A percentile compares a stretch with the other conserved stretches of the same genome.
These are phyloP conservation scores for Nipponacmea schrenckii DNA, from an alignment of 2,888 invertebrate genomes.

Conservation along the genomic window DNA sequence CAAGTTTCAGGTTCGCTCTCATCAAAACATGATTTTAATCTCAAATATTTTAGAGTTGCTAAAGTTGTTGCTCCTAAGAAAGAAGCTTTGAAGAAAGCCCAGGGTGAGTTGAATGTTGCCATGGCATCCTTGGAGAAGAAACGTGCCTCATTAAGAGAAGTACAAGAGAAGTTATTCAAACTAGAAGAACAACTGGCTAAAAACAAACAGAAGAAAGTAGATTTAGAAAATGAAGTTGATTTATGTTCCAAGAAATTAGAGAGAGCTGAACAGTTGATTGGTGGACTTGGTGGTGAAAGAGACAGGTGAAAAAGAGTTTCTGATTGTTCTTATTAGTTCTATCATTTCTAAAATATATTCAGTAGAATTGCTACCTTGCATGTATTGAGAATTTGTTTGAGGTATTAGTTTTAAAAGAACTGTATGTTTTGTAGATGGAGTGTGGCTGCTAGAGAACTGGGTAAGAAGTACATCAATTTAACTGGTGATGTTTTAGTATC, in stretches of 20 bases:
- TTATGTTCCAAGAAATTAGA: conserved; percentile 68
- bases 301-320: conserved; percentile 51
- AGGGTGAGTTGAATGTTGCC: conserved; percentile 65
- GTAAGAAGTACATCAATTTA: conserved; percentile 62
- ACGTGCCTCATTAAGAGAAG: conserved; percentile 66
- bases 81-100: conserved; percentile 65
- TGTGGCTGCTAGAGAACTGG: conserved; percentile 61
- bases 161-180: conserved; percentile 68
- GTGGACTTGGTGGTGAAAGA: conserved; percentile 68
- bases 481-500: conserved; percentile 78
- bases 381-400: neutral
- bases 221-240: conserved; percentile 68
- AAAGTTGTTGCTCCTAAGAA: conserved; percentile 70
- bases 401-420: neutral
- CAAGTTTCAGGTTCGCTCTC: too few species aligned
- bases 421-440: conserved; percentile 55
- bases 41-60: conserved; percentile 58
- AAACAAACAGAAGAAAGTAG: conserved; percentile 68
- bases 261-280: conserved; percentile 68
- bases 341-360: neutral
- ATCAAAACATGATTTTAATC: too few species aligned
- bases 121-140: conserved; percentile 67
- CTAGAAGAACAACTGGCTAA: conserved; percentile 66
- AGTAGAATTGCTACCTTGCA: neutral
- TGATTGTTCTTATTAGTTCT: too few species aligned